phyloP scores from a whole-genome alignment of 2,113 vertebrate species.

The Corapipo altera region DNA sequence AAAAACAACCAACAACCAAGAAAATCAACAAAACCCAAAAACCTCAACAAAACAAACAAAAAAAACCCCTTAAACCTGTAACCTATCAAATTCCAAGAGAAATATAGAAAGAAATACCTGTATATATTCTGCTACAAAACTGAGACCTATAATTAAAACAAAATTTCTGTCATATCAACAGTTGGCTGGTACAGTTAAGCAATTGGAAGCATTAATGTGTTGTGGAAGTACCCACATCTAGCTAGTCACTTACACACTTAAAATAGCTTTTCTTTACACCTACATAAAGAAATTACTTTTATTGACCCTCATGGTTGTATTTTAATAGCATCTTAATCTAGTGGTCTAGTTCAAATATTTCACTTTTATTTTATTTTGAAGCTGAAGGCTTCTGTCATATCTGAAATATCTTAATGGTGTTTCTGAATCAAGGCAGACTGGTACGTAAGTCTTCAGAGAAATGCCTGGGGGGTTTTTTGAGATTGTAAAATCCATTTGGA shows the following conservation, averaged over 20 bases:
- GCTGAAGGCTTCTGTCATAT: not conserved
- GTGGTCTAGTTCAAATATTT: slow-evolving; percentile 24
- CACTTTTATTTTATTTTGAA: slow-evolving; percentile 2
- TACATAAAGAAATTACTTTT: not conserved
- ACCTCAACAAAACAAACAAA: not conserved
- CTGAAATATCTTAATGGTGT: not conserved
- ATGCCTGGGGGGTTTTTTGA: not conserved
- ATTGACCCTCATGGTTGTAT: not conserved
- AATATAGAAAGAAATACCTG: not conserved
- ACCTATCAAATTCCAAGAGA: slow-evolving; percentile 9
- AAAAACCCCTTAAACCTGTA: not conserved
- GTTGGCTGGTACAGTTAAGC: not conserved
- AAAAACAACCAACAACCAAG: not conserved
- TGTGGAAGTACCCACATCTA: not conserved
- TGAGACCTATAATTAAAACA: not conserved
- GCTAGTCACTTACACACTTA: not conserved
- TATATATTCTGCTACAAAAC: not conserved
- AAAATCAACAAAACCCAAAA: not conserved
- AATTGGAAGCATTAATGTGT: not conserved
- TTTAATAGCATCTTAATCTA: slow-evolving; percentile 30
- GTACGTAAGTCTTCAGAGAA: not conserved
- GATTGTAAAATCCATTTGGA: not conserved
- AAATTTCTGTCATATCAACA: not conserved
- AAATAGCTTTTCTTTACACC: not conserved
- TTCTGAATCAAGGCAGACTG: not conserved